These are phyloP conservation scores for Maconellicoccus hirsutus DNA, from an alignment of 1,140 invertebrate genomes.

Conservation along the genomic window DNA sequence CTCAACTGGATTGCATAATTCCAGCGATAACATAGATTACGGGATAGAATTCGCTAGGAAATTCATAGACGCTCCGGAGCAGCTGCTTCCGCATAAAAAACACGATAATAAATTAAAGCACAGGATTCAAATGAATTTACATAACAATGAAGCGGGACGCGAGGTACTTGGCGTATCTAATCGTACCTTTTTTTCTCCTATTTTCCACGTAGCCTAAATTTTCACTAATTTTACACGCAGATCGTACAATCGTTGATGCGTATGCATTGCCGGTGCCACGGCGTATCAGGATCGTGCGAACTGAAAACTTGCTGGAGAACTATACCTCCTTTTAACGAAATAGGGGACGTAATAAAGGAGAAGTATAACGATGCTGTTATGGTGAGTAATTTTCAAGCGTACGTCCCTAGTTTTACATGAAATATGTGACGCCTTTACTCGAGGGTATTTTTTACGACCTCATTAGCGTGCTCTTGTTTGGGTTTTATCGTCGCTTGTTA, in stretches of 20 bases:
- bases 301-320: conserved; percentile 90
- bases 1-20: neutral
- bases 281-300: conserved; percentile 87
- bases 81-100: conserved; percentile 44
- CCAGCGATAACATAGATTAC: conserved; percentile 60
- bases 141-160: conserved; percentile 88
- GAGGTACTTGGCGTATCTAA: conserved; percentile 47
- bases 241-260: conserved; percentile 43
- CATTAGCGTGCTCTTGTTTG: too few species aligned
- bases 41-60: conserved; percentile 63
- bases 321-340: conserved; percentile 66
- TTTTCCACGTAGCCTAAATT: conserved; percentile 49
- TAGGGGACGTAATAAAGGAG: conserved; percentile 68
- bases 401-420: too few species aligned
- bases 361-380: conserved; percentile 64
- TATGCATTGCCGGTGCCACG: conserved; percentile 81
- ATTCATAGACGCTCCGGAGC: conserved; percentile 70
- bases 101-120: conserved; percentile 47
- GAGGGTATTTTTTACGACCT: too few species aligned
- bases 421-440: too few species aligned
- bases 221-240: conserved; percentile 33
- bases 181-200: too few species aligned
- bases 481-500: too few species aligned
- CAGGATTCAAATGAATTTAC: conserved; percentile 84
- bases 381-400: conserved; percentile 30